phyloP scores from a whole-genome alignment of 2,113 vertebrate species.

The Tapirus terrestris region DNA sequence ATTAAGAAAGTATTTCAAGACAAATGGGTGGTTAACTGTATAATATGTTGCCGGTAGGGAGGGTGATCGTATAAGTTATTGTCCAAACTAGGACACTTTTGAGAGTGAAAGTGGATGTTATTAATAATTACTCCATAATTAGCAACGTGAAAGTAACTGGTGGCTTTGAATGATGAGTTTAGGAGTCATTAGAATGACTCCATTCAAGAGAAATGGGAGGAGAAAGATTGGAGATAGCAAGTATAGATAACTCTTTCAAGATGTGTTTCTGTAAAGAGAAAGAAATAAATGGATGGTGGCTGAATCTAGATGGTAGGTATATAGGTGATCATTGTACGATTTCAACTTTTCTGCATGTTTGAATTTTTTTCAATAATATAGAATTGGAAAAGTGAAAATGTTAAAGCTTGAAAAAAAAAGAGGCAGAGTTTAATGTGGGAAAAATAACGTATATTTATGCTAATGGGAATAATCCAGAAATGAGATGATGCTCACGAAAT shows the following conservation, averaged over 20 bases:
- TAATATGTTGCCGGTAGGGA: not conserved
- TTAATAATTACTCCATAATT: not conserved
- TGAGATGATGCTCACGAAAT: not conserved
- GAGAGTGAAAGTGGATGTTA: not conserved
- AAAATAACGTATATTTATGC: not conserved
- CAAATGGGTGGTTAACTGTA: not conserved
- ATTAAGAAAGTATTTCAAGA: not conserved
- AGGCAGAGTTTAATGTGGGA: not conserved
- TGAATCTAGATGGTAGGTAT: not conserved
- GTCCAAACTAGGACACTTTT: slow-evolving; percentile 7
- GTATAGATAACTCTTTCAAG: not conserved
- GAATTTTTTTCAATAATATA: not conserved
- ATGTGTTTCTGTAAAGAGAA: not conserved
- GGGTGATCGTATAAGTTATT: not conserved
- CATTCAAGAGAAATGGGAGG: not conserved
- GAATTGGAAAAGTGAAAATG: not conserved
- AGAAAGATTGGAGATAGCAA: not conserved
- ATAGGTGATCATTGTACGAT: not conserved
- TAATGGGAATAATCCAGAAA: not conserved
- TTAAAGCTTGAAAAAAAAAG: not conserved
- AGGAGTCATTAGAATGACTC: not conserved
- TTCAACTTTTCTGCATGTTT: not conserved
- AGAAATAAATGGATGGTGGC: not conserved
- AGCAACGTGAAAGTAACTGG: not conserved
- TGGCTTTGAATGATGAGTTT: not conserved